A percentile compares a stretch with the other conserved stretches of the same genome.
phyloP scores from a whole-genome alignment of 1,140 invertebrate species.

The Oedothorax gibbosus region DNA sequence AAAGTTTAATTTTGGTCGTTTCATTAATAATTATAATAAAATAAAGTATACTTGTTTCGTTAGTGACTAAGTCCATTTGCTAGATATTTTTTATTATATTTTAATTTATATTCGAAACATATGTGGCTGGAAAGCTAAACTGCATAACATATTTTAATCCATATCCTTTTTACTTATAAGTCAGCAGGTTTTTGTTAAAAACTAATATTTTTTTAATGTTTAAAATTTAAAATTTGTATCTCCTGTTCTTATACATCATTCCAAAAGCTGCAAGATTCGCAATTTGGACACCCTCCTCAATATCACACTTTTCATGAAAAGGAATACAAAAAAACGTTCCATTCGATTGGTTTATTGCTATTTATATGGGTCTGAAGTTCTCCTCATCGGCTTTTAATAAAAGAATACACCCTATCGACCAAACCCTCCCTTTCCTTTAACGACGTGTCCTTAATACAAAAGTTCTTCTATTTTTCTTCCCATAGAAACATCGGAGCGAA shows the following conservation, averaged over 20 bases:
- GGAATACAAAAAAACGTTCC: constrained; percentile 8
- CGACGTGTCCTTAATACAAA: constrained; percentile 33
- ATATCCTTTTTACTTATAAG: no score
- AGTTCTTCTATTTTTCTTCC: constrained; percentile 1
- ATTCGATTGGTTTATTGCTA: constrained; percentile 38
- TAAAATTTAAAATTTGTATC: no score
- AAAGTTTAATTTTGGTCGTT: no score
- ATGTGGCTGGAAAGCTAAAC: no score
- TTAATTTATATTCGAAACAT: no score
- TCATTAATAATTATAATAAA: no score
- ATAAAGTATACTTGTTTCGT: no score
- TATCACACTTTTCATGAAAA: background rate
- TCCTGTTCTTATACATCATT: background rate
- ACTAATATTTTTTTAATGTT: no score
- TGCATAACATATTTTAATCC: no score
- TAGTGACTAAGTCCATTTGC: no score
- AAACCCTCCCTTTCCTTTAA: constrained; percentile 3
- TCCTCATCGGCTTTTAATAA: constrained; percentile 38
- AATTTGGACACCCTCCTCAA: constrained; percentile 1
- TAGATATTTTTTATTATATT: no score
- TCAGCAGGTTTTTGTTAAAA: no score
- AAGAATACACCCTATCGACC: constrained; percentile 25
- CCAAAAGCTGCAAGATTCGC: background rate
- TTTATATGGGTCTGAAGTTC: constrained; percentile 16
- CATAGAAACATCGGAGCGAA: constrained; percentile 1